phyloP scores from a whole-genome alignment of 1,140 invertebrate genomes.

The Anastrepha ludens region DNA sequence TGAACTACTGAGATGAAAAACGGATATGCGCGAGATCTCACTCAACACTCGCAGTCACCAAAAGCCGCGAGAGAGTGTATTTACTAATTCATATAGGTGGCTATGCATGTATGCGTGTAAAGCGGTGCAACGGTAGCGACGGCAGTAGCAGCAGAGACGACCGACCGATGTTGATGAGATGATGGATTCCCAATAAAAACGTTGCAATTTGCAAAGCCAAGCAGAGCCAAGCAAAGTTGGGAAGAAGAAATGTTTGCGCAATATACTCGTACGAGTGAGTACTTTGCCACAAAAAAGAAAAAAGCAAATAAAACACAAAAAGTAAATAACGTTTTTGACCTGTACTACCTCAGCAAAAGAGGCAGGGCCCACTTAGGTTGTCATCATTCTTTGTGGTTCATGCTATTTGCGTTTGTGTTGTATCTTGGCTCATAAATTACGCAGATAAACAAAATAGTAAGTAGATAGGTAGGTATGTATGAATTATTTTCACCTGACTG shows the following conservation, averaged over 20 bases:
- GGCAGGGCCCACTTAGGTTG: conserved; percentile 6
- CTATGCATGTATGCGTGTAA: background rate
- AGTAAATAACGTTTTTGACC: conserved; percentile 46
- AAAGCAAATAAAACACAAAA: background rate
- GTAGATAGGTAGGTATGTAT: background rate
- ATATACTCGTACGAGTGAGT: background rate
- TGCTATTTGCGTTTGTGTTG: conserved; percentile 22
- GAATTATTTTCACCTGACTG: background rate
- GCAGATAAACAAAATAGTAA: conserved; percentile 31
- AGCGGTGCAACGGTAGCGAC: background rate
- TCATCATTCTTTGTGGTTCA: conserved; percentile 52
- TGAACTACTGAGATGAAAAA: background rate
- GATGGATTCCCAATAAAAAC: conserved; percentile 34
- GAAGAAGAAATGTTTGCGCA: conserved; percentile 35
- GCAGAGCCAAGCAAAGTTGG: background rate
- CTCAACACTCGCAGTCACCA: background rate
- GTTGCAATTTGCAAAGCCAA: conserved; percentile 24
- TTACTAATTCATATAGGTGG: background rate
- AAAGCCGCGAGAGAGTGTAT: background rate
- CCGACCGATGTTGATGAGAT: background rate
- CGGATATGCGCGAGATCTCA: conserved; percentile 9
- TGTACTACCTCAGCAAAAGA: background rate
- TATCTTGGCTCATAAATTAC: conserved; percentile 28
- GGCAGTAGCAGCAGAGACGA: background rate
- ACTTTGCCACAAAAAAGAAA: background rate